These are phyloP conservation scores for Callospermophilus lateralis DNA, from an alignment of 2,113 vertebrate species.

Conservation along the genomic window DNA sequence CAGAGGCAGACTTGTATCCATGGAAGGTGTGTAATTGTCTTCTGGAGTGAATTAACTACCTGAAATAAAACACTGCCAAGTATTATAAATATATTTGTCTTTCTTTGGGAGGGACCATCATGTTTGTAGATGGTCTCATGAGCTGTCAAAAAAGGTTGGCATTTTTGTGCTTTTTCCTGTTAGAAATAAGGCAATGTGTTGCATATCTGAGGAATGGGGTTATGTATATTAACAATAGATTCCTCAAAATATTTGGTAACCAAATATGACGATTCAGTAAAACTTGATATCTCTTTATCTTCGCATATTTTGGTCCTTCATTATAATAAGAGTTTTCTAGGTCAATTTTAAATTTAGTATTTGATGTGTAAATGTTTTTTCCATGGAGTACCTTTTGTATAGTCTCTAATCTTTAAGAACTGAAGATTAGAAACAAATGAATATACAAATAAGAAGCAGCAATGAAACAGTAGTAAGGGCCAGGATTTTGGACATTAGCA, in stretches of 20 bases:
- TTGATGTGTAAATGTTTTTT: not conserved
- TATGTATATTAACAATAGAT: not conserved
- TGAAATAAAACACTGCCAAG: not conserved
- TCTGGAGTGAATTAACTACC: not conserved
- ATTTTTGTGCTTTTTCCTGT: not conserved
- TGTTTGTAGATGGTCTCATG: not conserved
- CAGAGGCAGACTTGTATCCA: not conserved
- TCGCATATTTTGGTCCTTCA: not conserved
- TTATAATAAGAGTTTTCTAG: not conserved
- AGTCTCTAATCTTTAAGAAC: not conserved
- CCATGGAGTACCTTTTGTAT: not conserved
- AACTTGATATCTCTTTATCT: not conserved
- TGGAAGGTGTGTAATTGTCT: not conserved
- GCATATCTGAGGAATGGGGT: not conserved
- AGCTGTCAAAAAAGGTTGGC: not conserved
- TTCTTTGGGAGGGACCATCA: not conserved
- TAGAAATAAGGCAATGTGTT: not conserved
- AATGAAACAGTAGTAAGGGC: not conserved
- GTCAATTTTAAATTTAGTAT: not conserved
- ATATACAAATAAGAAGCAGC: not conserved
- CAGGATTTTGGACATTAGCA: not conserved
- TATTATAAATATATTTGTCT: not conserved
- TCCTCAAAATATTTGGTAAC: not conserved
- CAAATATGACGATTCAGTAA: not conserved
- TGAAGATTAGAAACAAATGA: not conserved